Conservation (phyloP, 2,113 vertebrate species). For the Thamnaconus septentrionalis region DNA sequence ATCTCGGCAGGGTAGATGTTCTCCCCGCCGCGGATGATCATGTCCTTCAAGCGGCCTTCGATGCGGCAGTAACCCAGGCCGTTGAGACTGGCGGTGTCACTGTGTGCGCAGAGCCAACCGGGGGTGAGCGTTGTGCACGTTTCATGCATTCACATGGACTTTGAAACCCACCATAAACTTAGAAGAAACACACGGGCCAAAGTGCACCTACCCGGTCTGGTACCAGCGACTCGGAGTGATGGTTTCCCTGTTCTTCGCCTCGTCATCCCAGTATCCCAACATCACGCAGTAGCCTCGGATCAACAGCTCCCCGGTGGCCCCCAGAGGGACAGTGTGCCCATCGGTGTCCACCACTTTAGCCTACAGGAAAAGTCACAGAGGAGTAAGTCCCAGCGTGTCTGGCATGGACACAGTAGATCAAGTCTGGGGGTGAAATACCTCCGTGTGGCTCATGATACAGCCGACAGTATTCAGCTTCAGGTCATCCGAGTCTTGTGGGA, state of each 20-base stretch:
- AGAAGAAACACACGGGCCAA: not conserved
- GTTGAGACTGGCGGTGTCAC: constrained; percentile 85
- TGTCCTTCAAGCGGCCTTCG: constrained; percentile 89
- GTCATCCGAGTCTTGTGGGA: constrained; percentile 73
- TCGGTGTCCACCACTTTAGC: constrained; percentile 83
- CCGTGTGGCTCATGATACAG: constrained; percentile 83
- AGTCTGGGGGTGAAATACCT: constrained; percentile 74
- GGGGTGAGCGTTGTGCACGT: too few relatives aligned
- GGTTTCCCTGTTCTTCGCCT: constrained; percentile 78
- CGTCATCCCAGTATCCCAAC: constrained; percentile 89
- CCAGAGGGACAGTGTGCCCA: constrained; percentile 74
- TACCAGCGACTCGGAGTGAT: constrained; percentile 85
- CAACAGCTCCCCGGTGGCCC: constrained; percentile 83
- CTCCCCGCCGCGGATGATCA: constrained; percentile 95
- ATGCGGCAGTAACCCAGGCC: constrained; percentile 88
- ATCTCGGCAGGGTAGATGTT: constrained; percentile 94
- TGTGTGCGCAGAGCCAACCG: constrained; percentile 48
- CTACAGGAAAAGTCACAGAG: constrained; percentile 61
- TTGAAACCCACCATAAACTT: not conserved
- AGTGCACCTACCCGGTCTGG: constrained; percentile 85
- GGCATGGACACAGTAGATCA: too few relatives aligned
- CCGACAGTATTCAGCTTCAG: constrained; percentile 82
- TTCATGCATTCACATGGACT: not conserved
- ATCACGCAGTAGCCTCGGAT: constrained; percentile 91
- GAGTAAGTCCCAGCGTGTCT: not conserved